Conservation (phyloP, 2,888 invertebrate genomes). For the Thymelicus lineola region DNA sequence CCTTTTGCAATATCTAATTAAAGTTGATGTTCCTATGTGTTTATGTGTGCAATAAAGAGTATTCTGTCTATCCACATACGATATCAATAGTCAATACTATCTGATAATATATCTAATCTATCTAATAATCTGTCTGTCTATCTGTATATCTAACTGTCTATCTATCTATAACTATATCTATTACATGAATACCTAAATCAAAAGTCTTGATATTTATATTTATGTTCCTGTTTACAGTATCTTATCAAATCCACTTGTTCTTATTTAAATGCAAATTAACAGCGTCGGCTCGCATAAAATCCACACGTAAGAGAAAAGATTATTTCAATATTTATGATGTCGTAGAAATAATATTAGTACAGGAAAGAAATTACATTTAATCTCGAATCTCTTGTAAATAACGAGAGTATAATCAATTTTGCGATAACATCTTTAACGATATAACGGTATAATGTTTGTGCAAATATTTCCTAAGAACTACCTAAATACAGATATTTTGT, state of each 20-base stretch:
- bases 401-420: constrained; percentile 27
- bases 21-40: too few species aligned
- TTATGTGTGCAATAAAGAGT: too few species aligned
- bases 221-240: constrained; percentile 24
- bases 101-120: too few species aligned
- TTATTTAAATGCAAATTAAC: constrained; percentile 37
- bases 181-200: not conserved
- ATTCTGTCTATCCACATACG: too few species aligned
- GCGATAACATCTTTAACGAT: constrained; percentile 19
- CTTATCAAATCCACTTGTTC: constrained; percentile 34
- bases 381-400: constrained; percentile 24
- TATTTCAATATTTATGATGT: constrained; percentile 32
- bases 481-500: too few species aligned
- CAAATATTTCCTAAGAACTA: too few species aligned
- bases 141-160: too few species aligned
- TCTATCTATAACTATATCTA: not conserved
- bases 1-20: too few species aligned
- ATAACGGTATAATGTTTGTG: too few species aligned
- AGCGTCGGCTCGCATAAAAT: constrained; percentile 31
- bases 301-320: constrained; percentile 30
- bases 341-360: constrained; percentile 24
- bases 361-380: constrained; percentile 26
- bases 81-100: too few species aligned
- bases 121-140: too few species aligned
- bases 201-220: constrained; percentile 20